Percentiles rank a stretch among this genome's conserved stretches.
Conservation (phyloP, 2,888 invertebrate species). For the Myopa tessellatipennis region DNA sequence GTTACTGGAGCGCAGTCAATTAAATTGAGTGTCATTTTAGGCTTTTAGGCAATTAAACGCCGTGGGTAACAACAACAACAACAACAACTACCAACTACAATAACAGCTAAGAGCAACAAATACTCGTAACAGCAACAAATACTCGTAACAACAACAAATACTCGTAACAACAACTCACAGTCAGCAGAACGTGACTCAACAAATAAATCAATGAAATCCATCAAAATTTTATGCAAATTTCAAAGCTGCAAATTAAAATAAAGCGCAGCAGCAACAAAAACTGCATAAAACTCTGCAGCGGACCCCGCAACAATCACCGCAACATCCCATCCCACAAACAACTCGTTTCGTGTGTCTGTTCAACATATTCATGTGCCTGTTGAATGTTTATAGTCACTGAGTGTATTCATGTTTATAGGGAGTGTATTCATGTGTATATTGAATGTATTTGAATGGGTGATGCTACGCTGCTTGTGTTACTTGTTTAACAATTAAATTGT, state of each 20-base stretch:
- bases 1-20: too few relatives aligned
- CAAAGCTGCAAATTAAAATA: background rate
- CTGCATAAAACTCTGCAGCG: too few relatives aligned
- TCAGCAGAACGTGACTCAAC: constrained; percentile 3
- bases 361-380: too few relatives aligned
- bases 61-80: constrained; percentile 22
- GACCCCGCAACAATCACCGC: background rate
- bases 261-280: too few relatives aligned
- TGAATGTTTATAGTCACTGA: too few relatives aligned
- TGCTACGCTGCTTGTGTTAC: constrained; percentile 13
- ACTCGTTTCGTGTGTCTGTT: too few relatives aligned
- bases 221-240: constrained; percentile 17
- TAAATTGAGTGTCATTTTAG: constrained; percentile 2
- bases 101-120: too few relatives aligned
- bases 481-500: constrained; percentile 48
- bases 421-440: too few relatives aligned
- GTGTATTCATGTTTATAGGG: too few relatives aligned
- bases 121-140: constrained; percentile 12
- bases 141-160: background rate
- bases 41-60: constrained; percentile 20
- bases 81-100: too few relatives aligned
- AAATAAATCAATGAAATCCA: background rate
- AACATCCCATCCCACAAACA: background rate
- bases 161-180: background rate
- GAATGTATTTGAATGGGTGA: too few relatives aligned